phyloP scores from a whole-genome alignment of 2,888 invertebrate genomes.

The Hylaea fasciaria region DNA sequence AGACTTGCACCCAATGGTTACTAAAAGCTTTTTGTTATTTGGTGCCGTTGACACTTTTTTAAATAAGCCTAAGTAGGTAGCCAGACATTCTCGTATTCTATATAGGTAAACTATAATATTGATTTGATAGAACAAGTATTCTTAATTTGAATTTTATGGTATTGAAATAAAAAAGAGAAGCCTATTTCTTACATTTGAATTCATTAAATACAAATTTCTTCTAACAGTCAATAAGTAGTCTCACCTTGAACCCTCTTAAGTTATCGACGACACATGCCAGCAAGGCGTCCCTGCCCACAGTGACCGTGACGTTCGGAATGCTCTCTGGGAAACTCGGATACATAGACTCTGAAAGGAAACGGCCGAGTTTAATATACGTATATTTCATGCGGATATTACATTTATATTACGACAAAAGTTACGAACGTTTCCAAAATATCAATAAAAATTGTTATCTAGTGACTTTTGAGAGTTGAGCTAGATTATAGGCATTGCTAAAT shows the following conservation, averaged over 20 bases:
- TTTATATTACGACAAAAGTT: background rate
- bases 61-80: background rate
- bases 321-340: conserved; percentile 94
- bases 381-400: background rate
- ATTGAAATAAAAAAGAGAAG: no score
- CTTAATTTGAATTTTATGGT: no score
- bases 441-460: no score
- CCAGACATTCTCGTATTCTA: no score
- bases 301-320: conserved; percentile 95
- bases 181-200: no score
- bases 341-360: conserved; percentile 85
- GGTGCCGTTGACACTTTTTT: background rate
- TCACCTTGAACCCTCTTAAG: conserved; percentile 93
- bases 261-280: conserved; percentile 96
- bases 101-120: no score
- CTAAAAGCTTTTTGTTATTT: conserved; percentile 2
- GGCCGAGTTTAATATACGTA: conserved; percentile 2
- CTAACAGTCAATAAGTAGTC: background rate
- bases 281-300: conserved; percentile 93
- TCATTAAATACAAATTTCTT: no score
- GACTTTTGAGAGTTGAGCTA: no score
- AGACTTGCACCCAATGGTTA: background rate
- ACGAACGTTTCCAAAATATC: no score
- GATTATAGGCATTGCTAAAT: no score
- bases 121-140: no score